Base-by-base conservation (phyloP, 1,140 invertebrate genomes). In the Drosophila grimshawi region DNA sequence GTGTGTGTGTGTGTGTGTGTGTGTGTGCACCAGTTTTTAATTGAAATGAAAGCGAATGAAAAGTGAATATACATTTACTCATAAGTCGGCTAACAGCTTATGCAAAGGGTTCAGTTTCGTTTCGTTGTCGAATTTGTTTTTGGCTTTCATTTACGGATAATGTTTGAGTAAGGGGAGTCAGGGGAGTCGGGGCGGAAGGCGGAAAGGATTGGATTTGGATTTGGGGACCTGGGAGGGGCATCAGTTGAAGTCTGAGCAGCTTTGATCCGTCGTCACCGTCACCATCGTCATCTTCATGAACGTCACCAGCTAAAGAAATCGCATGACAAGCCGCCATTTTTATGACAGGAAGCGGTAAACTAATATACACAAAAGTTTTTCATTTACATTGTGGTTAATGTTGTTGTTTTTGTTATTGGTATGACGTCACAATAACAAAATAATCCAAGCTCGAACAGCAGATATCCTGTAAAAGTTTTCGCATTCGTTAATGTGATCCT, bases 261-360 rank as follows among this genome's bases (percentile, higher is more conserved):
- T 73, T 55, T 41, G 37, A 32, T 6, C 3, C 29, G 56, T 19
- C 59, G 11, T 6, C 41, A 3, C 4, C 43, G 10, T 35, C 55
- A 11, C 6, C 19, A 10, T 39, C 59, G 68, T 49, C 60, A 8
- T 56, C 41, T 19, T n/a, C 57, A 32, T 56, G 57, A 43, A 69
- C 71, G 71, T 74, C 71, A 75, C 70, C 52, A 29, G 57, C 51
- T 19, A 41, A 60, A 45, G 32, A 72, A 88, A 88, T 88, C 81
- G 85, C 85, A 89, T 88, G 85, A 88, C 85, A 89, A 90, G 61
- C 73, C 70, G 72, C 85, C 59, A 81, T 88, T 89, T 82, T 78
- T 59, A 89, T 85, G 80, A 68, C 67, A 75, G 55, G 59, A 85
- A 81, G 85, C 74, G 78, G 67, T 73, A 76, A 82, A 77, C 63